A percentile compares a stretch with the other conserved stretches of the same genome.
These are phyloP conservation scores for Solenopsis invicta DNA, from an alignment of 1,140 invertebrate species.

Conservation along the genomic window DNA sequence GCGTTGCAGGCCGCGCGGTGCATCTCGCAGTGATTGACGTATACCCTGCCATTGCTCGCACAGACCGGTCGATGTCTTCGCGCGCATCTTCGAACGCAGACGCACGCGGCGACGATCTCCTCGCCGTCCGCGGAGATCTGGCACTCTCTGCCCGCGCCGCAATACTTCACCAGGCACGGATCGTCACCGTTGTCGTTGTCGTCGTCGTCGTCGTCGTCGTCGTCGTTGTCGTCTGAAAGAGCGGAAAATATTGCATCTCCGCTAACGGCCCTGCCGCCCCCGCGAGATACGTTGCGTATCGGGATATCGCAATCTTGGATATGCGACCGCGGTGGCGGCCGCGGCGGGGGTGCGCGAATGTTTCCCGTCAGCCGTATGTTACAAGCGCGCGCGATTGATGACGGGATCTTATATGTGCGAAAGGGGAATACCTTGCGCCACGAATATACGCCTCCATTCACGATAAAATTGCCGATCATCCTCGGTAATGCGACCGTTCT, in stretches of 20 bases:
- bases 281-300: background rate
- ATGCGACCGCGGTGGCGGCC: too few relatives aligned
- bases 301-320: background rate
- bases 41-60: constrained; percentile 91
- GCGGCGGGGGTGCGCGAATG: constrained; percentile 23
- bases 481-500: constrained; percentile 46
- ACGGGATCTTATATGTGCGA: constrained; percentile 40
- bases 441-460: constrained; percentile 37
- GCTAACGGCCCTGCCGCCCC: background rate
- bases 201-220: too few relatives aligned
- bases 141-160: constrained; percentile 91
- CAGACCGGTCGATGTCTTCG: constrained; percentile 89
- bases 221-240: constrained; percentile 80
- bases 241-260: constrained; percentile 15
- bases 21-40: constrained; percentile 92
- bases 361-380: constrained; percentile 31
- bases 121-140: constrained; percentile 84
- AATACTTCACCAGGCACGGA: constrained; percentile 90
- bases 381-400: constrained; percentile 42
- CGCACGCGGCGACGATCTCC: constrained; percentile 87
- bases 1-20: constrained; percentile 90
- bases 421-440: constrained; percentile 37
- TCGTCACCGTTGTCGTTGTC: constrained; percentile 69
- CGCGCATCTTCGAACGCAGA: constrained; percentile 89
- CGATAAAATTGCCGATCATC: constrained; percentile 60